These are phyloP conservation scores for Okapia johnstoni DNA, from an alignment of 2,113 vertebrate genomes.

Conservation along the genomic window DNA sequence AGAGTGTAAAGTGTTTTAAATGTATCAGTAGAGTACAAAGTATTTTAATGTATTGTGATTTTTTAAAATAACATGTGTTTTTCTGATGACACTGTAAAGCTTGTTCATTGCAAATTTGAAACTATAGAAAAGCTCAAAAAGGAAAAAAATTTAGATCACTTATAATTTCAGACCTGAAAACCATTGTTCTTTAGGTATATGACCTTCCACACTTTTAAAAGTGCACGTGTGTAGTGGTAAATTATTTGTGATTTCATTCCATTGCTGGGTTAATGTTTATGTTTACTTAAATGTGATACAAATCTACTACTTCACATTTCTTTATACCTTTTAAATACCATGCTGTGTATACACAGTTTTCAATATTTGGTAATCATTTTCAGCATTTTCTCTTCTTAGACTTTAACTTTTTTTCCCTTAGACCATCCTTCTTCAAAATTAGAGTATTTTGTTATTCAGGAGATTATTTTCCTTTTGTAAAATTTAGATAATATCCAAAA, in stretches of 20 bases:
- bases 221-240: neutral
- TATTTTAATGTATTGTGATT: neutral
- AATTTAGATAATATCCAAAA: neutral
- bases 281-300: neutral
- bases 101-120: neutral
- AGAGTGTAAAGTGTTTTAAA: neutral
- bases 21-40: neutral
- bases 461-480: neutral
- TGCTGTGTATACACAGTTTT: neutral
- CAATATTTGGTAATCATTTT: neutral
- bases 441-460: neutral
- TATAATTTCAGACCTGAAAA: neutral
- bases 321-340: neutral
- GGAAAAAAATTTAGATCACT: neutral
- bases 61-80: constrained; percentile 23
- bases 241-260: neutral
- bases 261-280: neutral
- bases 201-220: neutral
- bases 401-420: neutral
- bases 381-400: neutral
- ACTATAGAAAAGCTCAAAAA: constrained; percentile 2
- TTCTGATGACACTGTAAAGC: neutral
- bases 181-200: neutral
- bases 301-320: neutral
- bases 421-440: neutral